phyloP scores from a whole-genome alignment of 2,797 vertebrate genomes.

The Sebastes oblongus region DNA sequence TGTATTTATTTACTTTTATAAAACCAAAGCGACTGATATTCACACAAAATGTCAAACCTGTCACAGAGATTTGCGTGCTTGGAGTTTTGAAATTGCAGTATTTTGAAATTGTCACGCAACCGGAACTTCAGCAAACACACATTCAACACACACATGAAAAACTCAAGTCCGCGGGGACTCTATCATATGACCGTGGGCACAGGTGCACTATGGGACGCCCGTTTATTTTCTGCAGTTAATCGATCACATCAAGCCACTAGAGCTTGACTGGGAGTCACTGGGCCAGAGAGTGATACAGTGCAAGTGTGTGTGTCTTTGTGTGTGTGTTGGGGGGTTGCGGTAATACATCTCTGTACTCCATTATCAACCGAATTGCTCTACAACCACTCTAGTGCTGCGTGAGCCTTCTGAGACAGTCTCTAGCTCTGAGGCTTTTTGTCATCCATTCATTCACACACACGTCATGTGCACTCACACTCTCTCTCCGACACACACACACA shows the following conservation, averaged over 20 bases:
- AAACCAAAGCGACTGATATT: slow-evolving; percentile 12
- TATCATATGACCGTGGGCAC: slow-evolving; percentile 57
- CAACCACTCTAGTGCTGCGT: slow-evolving; percentile 38
- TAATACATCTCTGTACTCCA: slow-evolving; percentile 53
- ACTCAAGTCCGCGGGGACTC: slow-evolving; percentile 13
- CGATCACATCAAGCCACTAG: slow-evolving; percentile 70
- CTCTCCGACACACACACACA: background rate
- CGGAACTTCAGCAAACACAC: slow-evolving; percentile 13
- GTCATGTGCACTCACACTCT: background rate
- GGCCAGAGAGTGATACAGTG: slow-evolving; percentile 54
- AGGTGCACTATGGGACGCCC: slow-evolving; percentile 70
- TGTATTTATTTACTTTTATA: background rate
- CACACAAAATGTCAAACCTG: slow-evolving; percentile 50
- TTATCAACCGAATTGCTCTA: slow-evolving; percentile 59
- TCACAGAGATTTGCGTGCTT: slow-evolving; percentile 42
- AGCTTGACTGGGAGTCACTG: slow-evolving; percentile 67
- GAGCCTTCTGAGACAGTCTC: slow-evolving; percentile 48
- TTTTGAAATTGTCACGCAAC: slow-evolving; percentile 12
- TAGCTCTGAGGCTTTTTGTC: slow-evolving; percentile 55
- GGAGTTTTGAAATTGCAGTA: slow-evolving; percentile 29
- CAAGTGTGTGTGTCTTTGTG: background rate
- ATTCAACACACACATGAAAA: background rate
- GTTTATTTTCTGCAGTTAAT: slow-evolving; percentile 75
- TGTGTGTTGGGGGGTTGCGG: slow-evolving; percentile 16
- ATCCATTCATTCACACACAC: slow-evolving; percentile 46